Conservation (phyloP, 2,113 vertebrate species). For the Corythaixoides concolor region DNA sequence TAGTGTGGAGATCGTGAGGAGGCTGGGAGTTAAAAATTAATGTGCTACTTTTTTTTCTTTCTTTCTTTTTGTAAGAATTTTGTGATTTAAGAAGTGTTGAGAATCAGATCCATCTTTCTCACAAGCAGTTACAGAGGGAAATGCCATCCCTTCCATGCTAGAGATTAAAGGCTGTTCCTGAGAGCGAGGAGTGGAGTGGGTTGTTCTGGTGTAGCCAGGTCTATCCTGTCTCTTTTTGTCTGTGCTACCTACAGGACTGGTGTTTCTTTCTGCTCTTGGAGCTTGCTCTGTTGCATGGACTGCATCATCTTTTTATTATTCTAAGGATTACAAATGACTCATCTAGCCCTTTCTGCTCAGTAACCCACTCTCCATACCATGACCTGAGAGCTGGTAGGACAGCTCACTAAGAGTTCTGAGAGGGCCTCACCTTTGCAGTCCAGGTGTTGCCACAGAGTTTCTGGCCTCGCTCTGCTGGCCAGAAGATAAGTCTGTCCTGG, state of each 20-base stretch:
- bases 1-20: background rate
- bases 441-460: background rate
- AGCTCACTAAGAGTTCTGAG: background rate
- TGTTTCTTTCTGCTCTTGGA: background rate
- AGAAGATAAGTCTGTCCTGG: background rate
- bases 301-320: background rate
- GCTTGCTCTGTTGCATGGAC: background rate
- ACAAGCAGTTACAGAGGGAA: background rate
- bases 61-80: background rate
- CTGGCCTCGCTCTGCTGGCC: background rate
- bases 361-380: background rate
- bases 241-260: background rate
- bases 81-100: background rate
- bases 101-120: background rate
- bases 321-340: background rate
- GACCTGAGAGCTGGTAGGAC: background rate
- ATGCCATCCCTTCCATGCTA: background rate
- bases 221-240: background rate
- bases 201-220: background rate
- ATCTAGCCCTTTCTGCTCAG: background rate
- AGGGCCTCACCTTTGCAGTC: background rate
- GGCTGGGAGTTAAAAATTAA: background rate
- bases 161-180: background rate
- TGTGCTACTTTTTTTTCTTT: background rate
- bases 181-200: background rate